Evolutionary conservation across 2,888 invertebrate species (phyloP).

Genomic region (Lasioglossum marginatum): DNA sequence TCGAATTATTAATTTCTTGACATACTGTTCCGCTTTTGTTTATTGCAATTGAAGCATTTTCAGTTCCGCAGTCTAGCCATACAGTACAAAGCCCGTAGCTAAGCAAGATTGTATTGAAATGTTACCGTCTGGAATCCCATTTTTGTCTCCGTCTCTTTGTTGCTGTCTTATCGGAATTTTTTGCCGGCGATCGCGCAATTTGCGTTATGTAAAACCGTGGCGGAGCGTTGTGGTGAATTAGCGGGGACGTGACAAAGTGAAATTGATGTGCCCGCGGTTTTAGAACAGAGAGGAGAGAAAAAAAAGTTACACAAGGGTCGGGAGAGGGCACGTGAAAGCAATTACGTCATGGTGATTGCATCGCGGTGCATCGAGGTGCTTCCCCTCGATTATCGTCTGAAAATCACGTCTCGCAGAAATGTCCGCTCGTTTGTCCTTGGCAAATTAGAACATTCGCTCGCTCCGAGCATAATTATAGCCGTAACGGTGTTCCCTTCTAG

Average conservation of each 20-base stretch:
- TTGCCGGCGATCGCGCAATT: neutral
- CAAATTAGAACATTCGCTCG: conserved; percentile 77
- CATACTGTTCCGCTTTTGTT: neutral
- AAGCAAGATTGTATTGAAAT: neutral
- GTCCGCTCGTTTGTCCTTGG: conserved; percentile 73
- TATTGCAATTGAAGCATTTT: neutral
- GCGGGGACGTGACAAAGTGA: conserved; percentile 42
- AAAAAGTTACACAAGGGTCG: conserved; percentile 52
- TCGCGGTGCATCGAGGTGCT: conserved; percentile 54
- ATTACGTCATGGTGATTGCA: conserved; percentile 61
- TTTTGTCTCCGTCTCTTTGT: neutral
- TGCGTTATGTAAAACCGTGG: conserved; percentile 45
- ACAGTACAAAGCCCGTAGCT: neutral
- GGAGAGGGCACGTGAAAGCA: conserved; percentile 54
- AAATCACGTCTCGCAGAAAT: conserved; percentile 55
- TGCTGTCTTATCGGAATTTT: neutral
- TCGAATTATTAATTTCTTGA: neutral
- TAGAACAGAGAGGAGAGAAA: conserved; percentile 22
- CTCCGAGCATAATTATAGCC: conserved; percentile 68
- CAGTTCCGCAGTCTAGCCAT: neutral
- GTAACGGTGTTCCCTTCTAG: conserved; percentile 66
- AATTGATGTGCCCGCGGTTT: conserved; percentile 38
- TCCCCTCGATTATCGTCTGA: conserved; percentile 58
- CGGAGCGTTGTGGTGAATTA: conserved; percentile 35
- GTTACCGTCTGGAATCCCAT: neutral